Base-by-base conservation (phyloP, 1,140 invertebrate genomes). In the Cepaea nemoralis region DNA sequence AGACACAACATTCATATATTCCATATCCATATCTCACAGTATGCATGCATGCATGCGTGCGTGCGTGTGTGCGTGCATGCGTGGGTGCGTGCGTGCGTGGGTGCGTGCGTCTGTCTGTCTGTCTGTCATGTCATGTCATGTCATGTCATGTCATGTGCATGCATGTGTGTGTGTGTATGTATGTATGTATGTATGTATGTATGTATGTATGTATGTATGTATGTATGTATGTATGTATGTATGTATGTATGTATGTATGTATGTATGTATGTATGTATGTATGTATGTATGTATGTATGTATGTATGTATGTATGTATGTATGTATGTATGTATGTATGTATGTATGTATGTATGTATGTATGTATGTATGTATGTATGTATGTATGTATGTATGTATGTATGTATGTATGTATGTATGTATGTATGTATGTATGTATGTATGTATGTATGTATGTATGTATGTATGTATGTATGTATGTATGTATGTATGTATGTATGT, bases 331-430 rank as follows among this genome's bases (percentile, higher is more conserved):
- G 66, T 82, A 82, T 82, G 67, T 79, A 82, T 82, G 45, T 73
- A 73, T 79, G 66, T 79, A 73, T 78, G 67, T 82, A 71, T 82
- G 67, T 71, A 71, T 82, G 67, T 76, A 67, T 77, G 75, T 82
- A 71, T 69, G 63, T 82, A 45, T 45, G 42, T 45, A 69, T 82
- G 59, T 77, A 67, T 82, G 73, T 82, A 69, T 82, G 73, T 82
- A 66, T 82, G 73, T 77, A 69, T 82, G 73, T 82, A 66, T 82
- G 59, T 82, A 69, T 82, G 63, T 77, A 77, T 82, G 74, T 77
- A 77, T 82, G 71, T 82, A 67, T 82, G 73, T 77, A 77, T 82
- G 77, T 73, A 33, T 81, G 45, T 83, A 37, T 67, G 0, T 79
- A 5, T 45, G 63, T 66, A 66, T 66, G 63, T 35, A 66, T 66